A percentile compares a stretch with the other conserved stretches of the same genome.
These are phyloP conservation scores for Mesembrinibis cayennensis DNA, from an alignment of 2,113 vertebrate species.

Conservation along the genomic window DNA sequence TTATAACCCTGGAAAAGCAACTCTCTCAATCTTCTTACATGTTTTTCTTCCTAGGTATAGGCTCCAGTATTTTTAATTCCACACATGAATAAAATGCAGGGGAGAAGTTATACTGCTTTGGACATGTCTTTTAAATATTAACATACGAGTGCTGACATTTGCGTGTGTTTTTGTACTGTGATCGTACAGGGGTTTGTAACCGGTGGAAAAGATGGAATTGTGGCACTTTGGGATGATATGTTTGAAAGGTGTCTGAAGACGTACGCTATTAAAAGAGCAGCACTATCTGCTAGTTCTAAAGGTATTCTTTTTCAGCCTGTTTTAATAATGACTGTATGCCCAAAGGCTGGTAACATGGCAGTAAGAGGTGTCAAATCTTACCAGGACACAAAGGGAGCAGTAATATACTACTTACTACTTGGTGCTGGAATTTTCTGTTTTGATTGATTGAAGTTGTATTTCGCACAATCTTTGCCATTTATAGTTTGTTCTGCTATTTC, in stretches of 20 bases:
- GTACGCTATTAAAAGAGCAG: constrained; percentile 93
- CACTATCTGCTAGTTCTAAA: constrained; percentile 92
- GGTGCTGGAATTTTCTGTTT: not conserved
- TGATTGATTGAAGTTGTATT: not conserved
- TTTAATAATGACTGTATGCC: not conserved
- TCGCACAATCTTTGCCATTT: not conserved
- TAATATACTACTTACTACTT: not conserved
- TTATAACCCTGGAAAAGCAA: not conserved
- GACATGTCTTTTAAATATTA: not conserved
- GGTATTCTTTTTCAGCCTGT: constrained; percentile 70
- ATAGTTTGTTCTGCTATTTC: not conserved
- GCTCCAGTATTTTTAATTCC: not conserved
- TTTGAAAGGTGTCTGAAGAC: constrained; percentile 98
- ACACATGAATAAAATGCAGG: not conserved
- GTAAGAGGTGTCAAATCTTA: not conserved
- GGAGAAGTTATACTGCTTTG: not conserved
- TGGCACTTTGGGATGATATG: constrained; percentile 98
- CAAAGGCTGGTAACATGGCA: not conserved
- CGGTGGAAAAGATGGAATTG: constrained; percentile 94
- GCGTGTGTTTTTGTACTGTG: not conserved
- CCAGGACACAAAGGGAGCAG: not conserved
- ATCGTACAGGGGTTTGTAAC: constrained; percentile 91
- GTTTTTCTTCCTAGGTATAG: not conserved
- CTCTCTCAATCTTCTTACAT: not conserved
- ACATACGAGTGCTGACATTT: not conserved